Evolutionary conservation across 2,888 invertebrate genomes (phyloP).

Genomic region (Pristionchus mayeri): DNA sequence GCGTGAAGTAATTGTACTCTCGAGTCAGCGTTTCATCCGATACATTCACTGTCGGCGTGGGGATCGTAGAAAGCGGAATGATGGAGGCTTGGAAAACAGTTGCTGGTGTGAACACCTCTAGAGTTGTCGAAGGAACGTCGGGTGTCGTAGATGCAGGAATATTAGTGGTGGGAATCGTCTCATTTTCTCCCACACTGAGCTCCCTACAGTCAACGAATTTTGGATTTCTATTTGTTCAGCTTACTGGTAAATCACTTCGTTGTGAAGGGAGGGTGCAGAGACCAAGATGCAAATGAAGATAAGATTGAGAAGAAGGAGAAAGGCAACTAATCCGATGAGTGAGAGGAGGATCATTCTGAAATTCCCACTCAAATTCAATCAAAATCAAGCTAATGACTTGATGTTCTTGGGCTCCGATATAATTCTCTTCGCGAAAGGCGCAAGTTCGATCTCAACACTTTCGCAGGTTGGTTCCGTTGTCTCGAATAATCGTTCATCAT

Average conservation of each 20-base stretch:
- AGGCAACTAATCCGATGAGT: not conserved
- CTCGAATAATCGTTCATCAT: not conserved
- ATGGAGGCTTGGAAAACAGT: not conserved
- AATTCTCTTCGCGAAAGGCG: not conserved
- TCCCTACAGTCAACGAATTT: not conserved
- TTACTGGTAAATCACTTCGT: not conserved
- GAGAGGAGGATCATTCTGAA: not conserved
- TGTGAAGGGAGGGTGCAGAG: not conserved
- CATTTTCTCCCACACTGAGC: not conserved
- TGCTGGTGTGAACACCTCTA: not conserved
- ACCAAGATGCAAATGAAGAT: not conserved
- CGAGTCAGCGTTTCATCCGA: not conserved
- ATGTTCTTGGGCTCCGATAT: not conserved
- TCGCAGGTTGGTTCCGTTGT: not conserved
- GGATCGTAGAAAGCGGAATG: not conserved
- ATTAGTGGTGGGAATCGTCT: not conserved
- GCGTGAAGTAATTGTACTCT: not conserved
- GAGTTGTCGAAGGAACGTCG: not conserved
- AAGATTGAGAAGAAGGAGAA: not conserved
- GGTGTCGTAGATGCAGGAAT: not conserved
- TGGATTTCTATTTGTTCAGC: not conserved
- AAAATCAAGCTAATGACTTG: not conserved
- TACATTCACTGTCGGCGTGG: not conserved
- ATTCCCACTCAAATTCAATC: not conserved
- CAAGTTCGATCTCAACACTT: not conserved